Conservation (phyloP, 1,140 invertebrate genomes). For the Solenopsis fugax region DNA sequence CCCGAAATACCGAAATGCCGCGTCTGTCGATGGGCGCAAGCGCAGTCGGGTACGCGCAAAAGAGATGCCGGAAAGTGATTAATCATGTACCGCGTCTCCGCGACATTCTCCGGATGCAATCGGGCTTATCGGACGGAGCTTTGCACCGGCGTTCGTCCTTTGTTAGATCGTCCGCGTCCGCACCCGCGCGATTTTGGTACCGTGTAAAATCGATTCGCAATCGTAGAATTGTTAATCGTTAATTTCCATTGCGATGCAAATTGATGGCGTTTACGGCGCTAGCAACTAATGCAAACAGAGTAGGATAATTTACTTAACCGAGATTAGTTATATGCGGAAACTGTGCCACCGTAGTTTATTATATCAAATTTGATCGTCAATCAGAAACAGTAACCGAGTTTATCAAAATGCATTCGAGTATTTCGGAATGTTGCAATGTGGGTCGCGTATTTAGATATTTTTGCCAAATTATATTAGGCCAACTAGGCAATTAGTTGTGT, state of each 20-base stretch:
- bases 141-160: conserved; percentile 18
- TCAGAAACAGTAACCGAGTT: not conserved
- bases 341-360: not conserved
- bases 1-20: conserved; percentile 30
- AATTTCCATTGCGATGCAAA: conserved; percentile 6
- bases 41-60: not conserved
- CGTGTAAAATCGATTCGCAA: conserved; percentile 16
- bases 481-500: conserved; percentile 17
- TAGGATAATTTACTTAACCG: not conserved
- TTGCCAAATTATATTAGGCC: not conserved
- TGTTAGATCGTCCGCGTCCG: not conserved
- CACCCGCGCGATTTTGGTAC: not conserved
- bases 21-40: not conserved
- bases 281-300: not conserved
- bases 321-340: conserved; percentile 2
- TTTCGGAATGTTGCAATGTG: not conserved
- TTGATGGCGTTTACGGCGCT: not conserved
- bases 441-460: not conserved
- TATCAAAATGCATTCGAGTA: not conserved
- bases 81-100: conserved; percentile 51
- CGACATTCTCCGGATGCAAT: conserved; percentile 28
- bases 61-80: conserved; percentile 36
- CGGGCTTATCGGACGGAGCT: conserved; percentile 2
- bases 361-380: not conserved
- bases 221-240: conserved; percentile 20